Conservation (phyloP, 2,888 invertebrate genomes). For the Ophion obscuratus region DNA sequence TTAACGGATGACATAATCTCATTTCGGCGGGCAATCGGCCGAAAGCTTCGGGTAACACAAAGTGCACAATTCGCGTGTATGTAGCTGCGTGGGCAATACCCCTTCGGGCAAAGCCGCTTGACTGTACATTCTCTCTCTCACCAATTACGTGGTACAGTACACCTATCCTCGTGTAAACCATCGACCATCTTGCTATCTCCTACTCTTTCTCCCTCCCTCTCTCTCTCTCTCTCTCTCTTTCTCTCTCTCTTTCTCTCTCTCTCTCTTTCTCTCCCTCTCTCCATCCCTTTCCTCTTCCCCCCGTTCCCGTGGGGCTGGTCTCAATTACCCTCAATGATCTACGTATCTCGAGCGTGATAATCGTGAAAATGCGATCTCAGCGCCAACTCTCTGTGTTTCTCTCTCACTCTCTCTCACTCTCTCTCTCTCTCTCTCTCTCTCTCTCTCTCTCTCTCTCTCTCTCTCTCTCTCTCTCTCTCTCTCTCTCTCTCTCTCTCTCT, state of each 20-base stretch:
- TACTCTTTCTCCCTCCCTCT: constrained; percentile 49
- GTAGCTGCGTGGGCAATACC: constrained; percentile 48
- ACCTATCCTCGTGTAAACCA: constrained; percentile 46
- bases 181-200: constrained; percentile 23
- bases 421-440: constrained; percentile 1
- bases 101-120: constrained; percentile 38
- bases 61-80: constrained; percentile 35
- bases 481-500: not conserved
- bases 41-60: constrained; percentile 59
- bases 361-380: constrained; percentile 62
- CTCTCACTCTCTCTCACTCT: not conserved
- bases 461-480: not conserved
- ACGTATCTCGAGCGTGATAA: constrained; percentile 64
- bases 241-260: constrained; percentile 36
- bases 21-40: constrained; percentile 53
- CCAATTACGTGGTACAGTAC: constrained; percentile 61
- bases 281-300: constrained; percentile 16
- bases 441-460: not conserved
- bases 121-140: constrained; percentile 51
- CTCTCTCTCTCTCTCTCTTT: constrained; percentile 50
- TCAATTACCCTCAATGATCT: constrained; percentile 64
- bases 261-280: constrained; percentile 43
- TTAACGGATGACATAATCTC: constrained; percentile 52
- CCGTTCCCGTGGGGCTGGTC: not conserved
- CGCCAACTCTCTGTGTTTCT: constrained; percentile 10